A percentile compares a stretch with the other conserved stretches of the same genome.
phyloP scores from a whole-genome alignment of 2,888 invertebrate species.

The Chirona hameri region DNA sequence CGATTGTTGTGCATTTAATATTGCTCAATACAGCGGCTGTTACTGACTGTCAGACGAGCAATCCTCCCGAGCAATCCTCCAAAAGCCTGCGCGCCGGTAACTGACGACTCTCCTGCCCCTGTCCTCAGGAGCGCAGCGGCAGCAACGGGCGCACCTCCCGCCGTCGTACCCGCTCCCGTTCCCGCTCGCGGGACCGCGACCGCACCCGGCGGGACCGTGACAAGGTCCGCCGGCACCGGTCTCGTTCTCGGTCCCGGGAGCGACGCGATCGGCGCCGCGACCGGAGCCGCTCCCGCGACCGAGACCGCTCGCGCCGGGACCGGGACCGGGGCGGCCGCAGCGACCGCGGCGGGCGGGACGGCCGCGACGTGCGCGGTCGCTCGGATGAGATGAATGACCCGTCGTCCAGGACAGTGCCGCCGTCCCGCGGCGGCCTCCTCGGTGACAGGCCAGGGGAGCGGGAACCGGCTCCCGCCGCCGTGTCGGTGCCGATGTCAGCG shows the following conservation, averaged over 20 bases:
- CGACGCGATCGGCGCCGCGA: slow-evolving; percentile 45
- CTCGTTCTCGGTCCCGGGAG: slow-evolving; percentile 51
- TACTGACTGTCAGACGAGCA: no score
- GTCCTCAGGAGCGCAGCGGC: slow-evolving; percentile 7
- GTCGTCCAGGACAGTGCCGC: not conserved
- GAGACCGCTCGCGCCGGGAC: slow-evolving; percentile 45
- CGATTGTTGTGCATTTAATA: no score
- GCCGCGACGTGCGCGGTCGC: not conserved
- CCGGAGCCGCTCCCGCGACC: slow-evolving; percentile 45
- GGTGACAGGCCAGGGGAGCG: not conserved
- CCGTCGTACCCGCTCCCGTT: slow-evolving; percentile 38
- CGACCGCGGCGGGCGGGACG: not conserved
- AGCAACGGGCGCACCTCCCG: slow-evolving; percentile 36
- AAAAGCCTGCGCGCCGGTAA: no score
- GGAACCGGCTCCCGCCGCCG: no score
- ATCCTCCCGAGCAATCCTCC: no score
- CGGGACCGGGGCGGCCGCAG: slow-evolving; percentile 54
- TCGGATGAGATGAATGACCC: not conserved
- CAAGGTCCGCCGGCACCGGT: slow-evolving; percentile 35
- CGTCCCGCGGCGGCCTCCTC: not conserved
- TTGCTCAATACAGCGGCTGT: no score
- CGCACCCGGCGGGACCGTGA: slow-evolving; percentile 39
- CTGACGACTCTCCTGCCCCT: no score
- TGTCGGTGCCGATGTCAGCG: not conserved
- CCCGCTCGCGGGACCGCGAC: slow-evolving; percentile 38